A percentile compares a stretch with the other conserved stretches of the same genome.
Evolutionary conservation across 2,113 vertebrate genomes (phyloP).

Genomic region (Lanius ludovicianus): DNA sequence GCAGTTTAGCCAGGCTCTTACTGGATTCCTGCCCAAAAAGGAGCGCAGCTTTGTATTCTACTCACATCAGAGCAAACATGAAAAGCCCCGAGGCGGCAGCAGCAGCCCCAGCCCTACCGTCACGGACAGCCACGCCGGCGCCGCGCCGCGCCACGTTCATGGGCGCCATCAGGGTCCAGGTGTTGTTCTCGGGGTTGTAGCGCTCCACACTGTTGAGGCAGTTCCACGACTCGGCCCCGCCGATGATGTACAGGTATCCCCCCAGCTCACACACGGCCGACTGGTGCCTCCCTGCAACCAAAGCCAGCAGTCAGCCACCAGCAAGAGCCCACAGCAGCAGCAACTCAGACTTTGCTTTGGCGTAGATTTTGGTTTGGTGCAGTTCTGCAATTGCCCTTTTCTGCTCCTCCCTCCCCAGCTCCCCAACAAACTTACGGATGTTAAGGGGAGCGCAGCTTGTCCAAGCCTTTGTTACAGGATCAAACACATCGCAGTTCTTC

Average conservation of each 20-base stretch:
- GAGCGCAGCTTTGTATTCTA: neutral
- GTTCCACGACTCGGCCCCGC: slow-evolving; percentile 97
- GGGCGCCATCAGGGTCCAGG: slow-evolving; percentile 90
- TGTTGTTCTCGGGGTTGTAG: slow-evolving; percentile 95
- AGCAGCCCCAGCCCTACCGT: slow-evolving; percentile 72
- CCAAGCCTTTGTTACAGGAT: slow-evolving; percentile 92
- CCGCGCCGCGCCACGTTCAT: slow-evolving; percentile 97
- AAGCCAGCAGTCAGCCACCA: neutral
- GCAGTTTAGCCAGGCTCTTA: neutral
- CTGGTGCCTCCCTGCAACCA: slow-evolving; percentile 89
- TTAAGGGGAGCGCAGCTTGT: slow-evolving; percentile 91
- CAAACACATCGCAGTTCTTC: slow-evolving; percentile 97
- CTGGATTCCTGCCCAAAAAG: neutral
- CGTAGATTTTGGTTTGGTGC: neutral
- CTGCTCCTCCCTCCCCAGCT: no score
- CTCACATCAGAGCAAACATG: rapidly evolving
- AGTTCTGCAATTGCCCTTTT: neutral
- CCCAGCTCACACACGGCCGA: slow-evolving; percentile 92
- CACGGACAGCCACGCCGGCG: slow-evolving; percentile 86
- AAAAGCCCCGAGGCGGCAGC: neutral
- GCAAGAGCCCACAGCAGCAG: neutral
- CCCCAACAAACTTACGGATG: slow-evolving; percentile 80
- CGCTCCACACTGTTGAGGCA: slow-evolving; percentile 94
- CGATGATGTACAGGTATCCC: slow-evolving; percentile 90
- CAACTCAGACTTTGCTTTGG: rapidly evolving